Evolutionary conservation across 2,888 invertebrate genomes (phyloP), one percentile per base, ranked within the genome.

Genomic region (Exocentrus adspersus): DNA sequence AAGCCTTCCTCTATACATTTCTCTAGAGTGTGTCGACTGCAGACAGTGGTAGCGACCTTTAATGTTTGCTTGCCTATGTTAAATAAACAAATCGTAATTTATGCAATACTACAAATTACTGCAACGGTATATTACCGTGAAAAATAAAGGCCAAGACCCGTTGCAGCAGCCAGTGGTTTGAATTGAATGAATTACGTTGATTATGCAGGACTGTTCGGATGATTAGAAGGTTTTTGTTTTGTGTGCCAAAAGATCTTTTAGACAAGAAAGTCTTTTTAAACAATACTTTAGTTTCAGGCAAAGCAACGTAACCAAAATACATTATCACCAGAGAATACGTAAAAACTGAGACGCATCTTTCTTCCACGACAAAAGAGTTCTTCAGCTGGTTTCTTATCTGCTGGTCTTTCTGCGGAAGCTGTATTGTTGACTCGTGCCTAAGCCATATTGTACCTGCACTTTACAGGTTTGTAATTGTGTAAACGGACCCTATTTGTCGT

Each of bases 401-500:
- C 37, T 12, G 37, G 5, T n/a, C 37, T n/a, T 37, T 37, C 37
- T 37, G 37, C 37, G 37, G 37, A 37, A 37, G 37, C 37, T 37
- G 37, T 14, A 37, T 37, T 37, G 37, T 50, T 50, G 57, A 57
- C 57, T 57, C 46, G 57, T 57, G 57, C 32, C 21, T 20, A 19
- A 20, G 45, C 46, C 17, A 46, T 21, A 57, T 24, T 43, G 43
- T 20, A 20, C 32, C 32, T 57, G 19, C 46, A 57, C 42, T 53
- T 57, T 60, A 41, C 51, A 43, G 42, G 43, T 28, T 32, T 37
- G 28, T 51, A 54, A 56, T 57, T 64, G 56, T 53, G 45, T 54
- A 61, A 65, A 64, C 56, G 53, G 32, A 21, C 24, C 32, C 14
- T 61, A 45, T 65, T 65, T 65, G 46, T 61, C 54, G 59, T 65